These are phyloP conservation scores for Montifringilla adamsi DNA, from an alignment of 2,113 vertebrate species.

Conservation along the genomic window DNA sequence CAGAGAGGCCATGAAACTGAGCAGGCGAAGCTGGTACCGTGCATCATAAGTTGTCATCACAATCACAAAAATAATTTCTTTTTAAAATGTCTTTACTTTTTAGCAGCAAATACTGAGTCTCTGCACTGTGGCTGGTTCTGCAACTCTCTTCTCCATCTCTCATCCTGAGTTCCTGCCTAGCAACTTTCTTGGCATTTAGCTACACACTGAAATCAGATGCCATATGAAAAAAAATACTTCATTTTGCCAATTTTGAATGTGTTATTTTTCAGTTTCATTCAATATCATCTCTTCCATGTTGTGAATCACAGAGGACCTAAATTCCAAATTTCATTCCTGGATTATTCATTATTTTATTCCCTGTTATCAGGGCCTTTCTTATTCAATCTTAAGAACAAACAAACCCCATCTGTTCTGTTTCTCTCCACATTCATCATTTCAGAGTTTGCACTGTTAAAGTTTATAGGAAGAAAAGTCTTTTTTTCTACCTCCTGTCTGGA, in stretches of 20 bases:
- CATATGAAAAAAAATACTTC: background rate
- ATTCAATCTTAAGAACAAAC: background rate
- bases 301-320: background rate
- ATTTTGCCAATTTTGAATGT: background rate
- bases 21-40: background rate
- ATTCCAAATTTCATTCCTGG: background rate
- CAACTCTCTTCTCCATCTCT: background rate
- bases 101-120: background rate
- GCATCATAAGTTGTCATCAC: background rate
- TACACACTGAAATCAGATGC: background rate
- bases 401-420: background rate
- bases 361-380: background rate
- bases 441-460: background rate
- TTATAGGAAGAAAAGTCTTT: background rate
- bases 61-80: background rate
- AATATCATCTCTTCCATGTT: background rate
- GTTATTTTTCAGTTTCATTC: constrained; percentile 6
- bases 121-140: background rate
- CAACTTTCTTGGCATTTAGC: background rate
- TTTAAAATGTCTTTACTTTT: background rate
- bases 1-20: background rate
- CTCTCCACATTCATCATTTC: background rate
- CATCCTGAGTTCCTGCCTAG: background rate
- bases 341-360: background rate
- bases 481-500: background rate